Conservation (phyloP, 2,888 invertebrate species). For the Nomada flava region DNA sequence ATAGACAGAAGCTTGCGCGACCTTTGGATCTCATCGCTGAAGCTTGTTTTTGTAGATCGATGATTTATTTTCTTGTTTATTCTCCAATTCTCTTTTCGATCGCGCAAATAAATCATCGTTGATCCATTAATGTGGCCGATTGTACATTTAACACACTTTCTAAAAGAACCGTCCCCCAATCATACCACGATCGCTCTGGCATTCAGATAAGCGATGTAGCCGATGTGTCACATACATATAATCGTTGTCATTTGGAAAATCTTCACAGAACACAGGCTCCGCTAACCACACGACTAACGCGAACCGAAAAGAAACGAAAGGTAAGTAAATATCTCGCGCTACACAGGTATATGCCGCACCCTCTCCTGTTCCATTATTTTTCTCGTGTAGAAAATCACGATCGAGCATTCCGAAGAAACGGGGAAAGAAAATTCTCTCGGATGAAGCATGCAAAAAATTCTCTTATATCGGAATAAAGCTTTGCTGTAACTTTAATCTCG, state of each 20-base stretch:
- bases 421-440: not conserved
- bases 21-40: not conserved
- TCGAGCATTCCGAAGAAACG: not conserved
- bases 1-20: not conserved
- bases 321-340: conserved; percentile 42
- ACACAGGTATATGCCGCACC: conserved; percentile 57
- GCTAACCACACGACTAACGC: conserved; percentile 68
- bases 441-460: not conserved
- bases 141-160: conserved; percentile 58
- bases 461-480: conserved; percentile 30
- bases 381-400: not conserved
- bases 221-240: conserved; percentile 71
- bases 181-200: conserved; percentile 70
- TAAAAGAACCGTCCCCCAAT: conserved; percentile 59
- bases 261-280: conserved; percentile 66
- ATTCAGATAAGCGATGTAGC: conserved; percentile 68
- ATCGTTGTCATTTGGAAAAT: conserved; percentile 68
- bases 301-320: conserved; percentile 56
- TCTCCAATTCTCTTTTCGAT: not conserved
- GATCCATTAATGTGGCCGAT: conserved; percentile 66
- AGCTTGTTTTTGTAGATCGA: not conserved
- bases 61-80: not conserved
- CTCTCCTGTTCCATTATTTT: conserved; percentile 57
- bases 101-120: not conserved
- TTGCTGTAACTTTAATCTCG: not conserved